Base-by-base conservation (phyloP, 2,113 vertebrate species). In the Carlito syrichta region DNA sequence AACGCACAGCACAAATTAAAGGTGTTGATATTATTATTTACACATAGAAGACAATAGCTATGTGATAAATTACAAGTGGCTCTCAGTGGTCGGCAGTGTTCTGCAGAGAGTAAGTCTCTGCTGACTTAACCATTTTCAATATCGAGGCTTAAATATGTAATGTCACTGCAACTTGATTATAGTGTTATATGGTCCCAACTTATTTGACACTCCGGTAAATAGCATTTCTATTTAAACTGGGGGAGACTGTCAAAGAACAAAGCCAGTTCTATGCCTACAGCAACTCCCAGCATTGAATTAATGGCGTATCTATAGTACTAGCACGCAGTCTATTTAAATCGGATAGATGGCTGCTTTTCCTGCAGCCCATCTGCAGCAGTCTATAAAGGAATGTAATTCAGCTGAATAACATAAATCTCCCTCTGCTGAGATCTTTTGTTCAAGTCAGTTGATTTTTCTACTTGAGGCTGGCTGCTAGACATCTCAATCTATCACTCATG, bases 341-440 rank as follows among this genome's bases (percentile, higher is more conserved):
- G 45, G 81, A 95, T 97, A 96, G 96, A 98, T 97, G 89, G 66
- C 89, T 97, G 95, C 96, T 98, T 96, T 95, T 95, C 90, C 94
- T 88, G 60, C 20, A 96, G 45, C 95, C 91, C 92, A 94, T 95
- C 96, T 82, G 48, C 89, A 78, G 71, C 89, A 96, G 96, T 97
- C 95, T 97, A 98, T 97, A 97, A 98, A 96, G 86, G 74, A 97
- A 96, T 95, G 89, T 76, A 97, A 95, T 97, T 98, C 95, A 95
- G 81, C 93, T 81, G 89, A 96, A 96, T 89, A 94, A 84, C 92
- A 97, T 98, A 98, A 97, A 97, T 98, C 96, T 98, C 90, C 71
- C 92, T 97, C 89, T 95, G 69, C 63, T 45, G 96, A 97, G 89
- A 94, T 74, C 84, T 83, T 96, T 96, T 96, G 95, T 97, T 98